Evolutionary conservation across 2,113 vertebrate genomes (phyloP), one percentile per base, ranked within the genome.

Genomic region (Saccopteryx leptura): DNA sequence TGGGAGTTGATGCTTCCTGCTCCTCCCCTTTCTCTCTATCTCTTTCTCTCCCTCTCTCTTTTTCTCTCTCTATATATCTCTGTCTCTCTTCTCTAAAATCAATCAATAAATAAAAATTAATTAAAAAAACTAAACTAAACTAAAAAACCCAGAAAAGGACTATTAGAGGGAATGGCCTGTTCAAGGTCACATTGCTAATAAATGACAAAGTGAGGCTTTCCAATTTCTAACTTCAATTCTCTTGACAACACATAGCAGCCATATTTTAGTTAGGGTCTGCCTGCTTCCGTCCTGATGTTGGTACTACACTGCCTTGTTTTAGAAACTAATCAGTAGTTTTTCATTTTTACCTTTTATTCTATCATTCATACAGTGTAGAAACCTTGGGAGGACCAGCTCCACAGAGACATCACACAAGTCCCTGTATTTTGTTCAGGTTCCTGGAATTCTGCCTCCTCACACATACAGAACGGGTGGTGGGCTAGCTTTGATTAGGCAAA

Each of bases 291-390:
- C 23, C 23, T 80, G 9, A 19, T 66, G 28, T 80, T 80, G 50
- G 39, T 56, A 79, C 10, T 80, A 74, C 9, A 58, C 8, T 63
- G 18, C 7, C 78, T 91, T 75, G 60, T 65, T 85, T 71, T 17
- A 63, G 11, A 88, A 48, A 60, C 5, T 85, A 91, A 91, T 39
- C 76, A 66, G 52, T 75, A n/a, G 6, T 39, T 95, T 82, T 93
- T 89, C 7, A 63, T 68, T 83, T 91, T 84, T 50, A 46, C 18
- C 83, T 88, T 88, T 91, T 74, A 88, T 93, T 83, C 12, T 87
- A 31, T 80, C 39, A 91, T 88, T 17, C 21, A 60, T 74, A 17
- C 48, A 91, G 60, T 71, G 12, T 85, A 65, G 88, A 81, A 91
- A 21, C 23, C 31, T 81, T 91, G 52, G 71, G 78, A 39, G n/a